Base-by-base conservation (phyloP, 2,797 vertebrate genomes). In the Chaetodon trifasciatus region DNA sequence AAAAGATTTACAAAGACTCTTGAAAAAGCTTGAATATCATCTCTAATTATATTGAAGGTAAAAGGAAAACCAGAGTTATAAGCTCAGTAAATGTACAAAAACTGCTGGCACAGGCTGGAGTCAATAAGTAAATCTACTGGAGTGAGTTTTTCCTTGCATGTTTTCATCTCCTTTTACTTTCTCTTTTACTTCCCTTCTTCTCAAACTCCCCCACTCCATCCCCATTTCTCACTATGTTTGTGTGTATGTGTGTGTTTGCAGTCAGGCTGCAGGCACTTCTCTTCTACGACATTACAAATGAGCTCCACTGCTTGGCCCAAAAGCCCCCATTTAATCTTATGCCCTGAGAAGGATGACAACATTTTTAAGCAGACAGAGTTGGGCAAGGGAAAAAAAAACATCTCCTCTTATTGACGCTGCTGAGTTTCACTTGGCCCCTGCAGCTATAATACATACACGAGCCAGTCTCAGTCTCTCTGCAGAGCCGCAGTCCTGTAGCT, bases 311-410 rank as follows among this genome's bases (percentile, higher is more conserved):
- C 82, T 86, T 37, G 63, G 83, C 81, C 87, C 68, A 75, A 90
- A 90, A 92, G 76, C 85, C 83, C 57, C 79, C 79, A 86, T 90
- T 91, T 92, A 92, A 92, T 94, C 86, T 91, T 83, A 85, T 46
- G 76, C 90, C 81, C 66, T 74, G 64, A 90, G 87, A 92, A 83
- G 72, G 81, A 91, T 86, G 83, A 89, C 85, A 91, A 80, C 85
- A 86, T 87, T 89, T 93, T 86, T 88, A 89, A 89, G 80, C 81
- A 87, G 83, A 89, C 80, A 84, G 79, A 86, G 70, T 78, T 74
- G 79, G 78, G 89, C 80, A 65, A 56, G 70, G 46, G 15, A 10
- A 10, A 17, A 12, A 12, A 71, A 76, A 57, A 42, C 57, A 74
- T 77, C 71, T 84, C 23, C 56, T 85, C 42, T 78, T 91, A 87